phyloP scores from a whole-genome alignment of 2,888 invertebrate genomes.

The Trachelus stipa region DNA sequence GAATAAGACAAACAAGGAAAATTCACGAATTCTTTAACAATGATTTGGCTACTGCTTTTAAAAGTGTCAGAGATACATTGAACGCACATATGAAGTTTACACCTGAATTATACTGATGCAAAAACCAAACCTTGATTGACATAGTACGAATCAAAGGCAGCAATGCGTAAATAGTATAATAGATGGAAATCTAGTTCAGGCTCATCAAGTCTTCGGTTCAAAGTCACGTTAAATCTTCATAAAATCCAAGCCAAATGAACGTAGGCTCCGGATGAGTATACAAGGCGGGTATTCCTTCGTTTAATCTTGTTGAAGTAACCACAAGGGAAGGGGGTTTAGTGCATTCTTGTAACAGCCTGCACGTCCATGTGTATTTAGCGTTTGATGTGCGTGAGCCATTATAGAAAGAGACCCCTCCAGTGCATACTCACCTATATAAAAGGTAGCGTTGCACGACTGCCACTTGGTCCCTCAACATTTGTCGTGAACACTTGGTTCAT shows the following conservation, averaged over 20 bases:
- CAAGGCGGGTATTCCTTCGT: neutral
- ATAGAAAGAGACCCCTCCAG: neutral
- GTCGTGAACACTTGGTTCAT: neutral
- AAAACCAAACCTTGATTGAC: neutral
- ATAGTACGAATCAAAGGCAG: neutral
- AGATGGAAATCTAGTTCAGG: neutral
- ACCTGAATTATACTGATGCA: neutral
- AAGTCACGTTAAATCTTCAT: neutral
- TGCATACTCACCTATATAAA: conserved; percentile 9
- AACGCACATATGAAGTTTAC: neutral
- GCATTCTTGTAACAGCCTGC: conserved; percentile 5
- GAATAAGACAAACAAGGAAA: neutral
- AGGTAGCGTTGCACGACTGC: neutral
- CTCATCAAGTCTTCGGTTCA: neutral
- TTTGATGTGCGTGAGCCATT: conserved; percentile 3
- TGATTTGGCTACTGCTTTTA: neutral
- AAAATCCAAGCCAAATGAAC: neutral
- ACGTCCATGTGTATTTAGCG: neutral
- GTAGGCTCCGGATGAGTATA: neutral
- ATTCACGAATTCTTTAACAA: neutral
- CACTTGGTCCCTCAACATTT: conserved; percentile 6
- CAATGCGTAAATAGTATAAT: neutral
- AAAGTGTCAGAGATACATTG: neutral
- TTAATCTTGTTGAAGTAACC: neutral
- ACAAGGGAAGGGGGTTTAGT: neutral